Base-by-base conservation (phyloP, 2,797 vertebrate genomes). In the Lithobates sylvaticus region DNA sequence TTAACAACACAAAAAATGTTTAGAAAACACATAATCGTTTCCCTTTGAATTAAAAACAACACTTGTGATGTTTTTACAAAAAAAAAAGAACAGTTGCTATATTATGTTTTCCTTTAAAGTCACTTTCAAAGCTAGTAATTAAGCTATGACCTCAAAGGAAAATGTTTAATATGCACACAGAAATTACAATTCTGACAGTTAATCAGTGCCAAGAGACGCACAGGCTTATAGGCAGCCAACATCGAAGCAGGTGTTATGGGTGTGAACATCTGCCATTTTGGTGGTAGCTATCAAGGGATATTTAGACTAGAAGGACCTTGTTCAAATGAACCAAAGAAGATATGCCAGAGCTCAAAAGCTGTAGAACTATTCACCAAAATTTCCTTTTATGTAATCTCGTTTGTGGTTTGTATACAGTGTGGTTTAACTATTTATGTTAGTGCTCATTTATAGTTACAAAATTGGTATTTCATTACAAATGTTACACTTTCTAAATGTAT, bases 231-330 rank as follows among this genome's bases (percentile, higher is more conserved):
- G 34, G 67, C 23, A 89, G 88, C 88, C 89, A 90, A 90, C 89
- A 84, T 88, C 5, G 0, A 83, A 82, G 70, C 85, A 88, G 78
- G 72, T 90, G 86, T 77, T 76, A 88, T 80, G 89, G 91, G 89
- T 84, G 67, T 84, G 54, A 91, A 88, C 81, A 83, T 88, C 78
- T 88, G 76, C 81, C 88, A 89, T 88, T 34, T 84, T 67, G 76
- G 75, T 83, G 89, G 68, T 85, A 85, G 74, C 47, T 32, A 89
- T 88, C n/a, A 86, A 79, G 39, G 16, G 89, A 83, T 88, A 70
- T 88, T 90, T 88, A 83, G 76, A 67, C 70, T 83, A 47, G 42
- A 69, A 69, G 82, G 73, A 78, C 58, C 36, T 50, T 82, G 72
- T 68, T 10, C 68, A 44, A 10, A 32, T 75, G 39, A 74, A 32